phyloP scores from a whole-genome alignment of 2,888 invertebrate genomes.

The Noctua janthina region DNA sequence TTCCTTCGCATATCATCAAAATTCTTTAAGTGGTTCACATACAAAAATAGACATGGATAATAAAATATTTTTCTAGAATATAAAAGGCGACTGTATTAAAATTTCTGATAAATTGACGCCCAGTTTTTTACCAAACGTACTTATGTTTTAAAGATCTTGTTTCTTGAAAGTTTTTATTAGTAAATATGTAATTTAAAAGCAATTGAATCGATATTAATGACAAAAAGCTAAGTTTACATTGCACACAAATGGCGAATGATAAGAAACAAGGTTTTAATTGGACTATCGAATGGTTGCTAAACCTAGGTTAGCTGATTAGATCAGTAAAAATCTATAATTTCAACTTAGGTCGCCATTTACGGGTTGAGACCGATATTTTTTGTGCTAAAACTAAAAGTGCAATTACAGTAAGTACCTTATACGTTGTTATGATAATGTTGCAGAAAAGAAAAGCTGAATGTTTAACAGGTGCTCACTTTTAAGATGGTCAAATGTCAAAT shows the following conservation, averaged over 20 bases:
- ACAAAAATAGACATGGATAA: constrained; percentile 36
- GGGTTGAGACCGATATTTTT: constrained; percentile 5
- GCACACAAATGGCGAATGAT: constrained; percentile 34
- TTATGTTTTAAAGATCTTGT: constrained; percentile 32
- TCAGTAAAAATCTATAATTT: constrained; percentile 50
- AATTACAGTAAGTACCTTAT: neutral
- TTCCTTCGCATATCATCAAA: constrained; percentile 44
- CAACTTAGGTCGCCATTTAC: constrained; percentile 29
- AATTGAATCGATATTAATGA: constrained; percentile 33
- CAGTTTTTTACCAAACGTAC: constrained; percentile 18
- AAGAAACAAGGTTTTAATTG: constrained; percentile 50
- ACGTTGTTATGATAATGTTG: constrained; percentile 27
- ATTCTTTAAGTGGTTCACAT: constrained; percentile 52
- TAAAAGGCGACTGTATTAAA: neutral
- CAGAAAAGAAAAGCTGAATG: neutral
- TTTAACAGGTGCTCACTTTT: neutral
- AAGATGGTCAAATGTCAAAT: constrained; percentile 43
- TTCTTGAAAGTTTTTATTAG: constrained; percentile 16
- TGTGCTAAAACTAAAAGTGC: constrained; percentile 12
- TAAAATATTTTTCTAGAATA: constrained; percentile 52
- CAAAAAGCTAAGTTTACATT: constrained; percentile 22
- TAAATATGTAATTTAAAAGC: constrained; percentile 33
- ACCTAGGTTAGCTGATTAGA: constrained; percentile 39
- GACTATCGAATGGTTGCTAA: constrained; percentile 32
- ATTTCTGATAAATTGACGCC: constrained; percentile 18